Evolutionary conservation across 2,113 vertebrate species (phyloP).

Genomic region (Hemiprocne comata): DNA sequence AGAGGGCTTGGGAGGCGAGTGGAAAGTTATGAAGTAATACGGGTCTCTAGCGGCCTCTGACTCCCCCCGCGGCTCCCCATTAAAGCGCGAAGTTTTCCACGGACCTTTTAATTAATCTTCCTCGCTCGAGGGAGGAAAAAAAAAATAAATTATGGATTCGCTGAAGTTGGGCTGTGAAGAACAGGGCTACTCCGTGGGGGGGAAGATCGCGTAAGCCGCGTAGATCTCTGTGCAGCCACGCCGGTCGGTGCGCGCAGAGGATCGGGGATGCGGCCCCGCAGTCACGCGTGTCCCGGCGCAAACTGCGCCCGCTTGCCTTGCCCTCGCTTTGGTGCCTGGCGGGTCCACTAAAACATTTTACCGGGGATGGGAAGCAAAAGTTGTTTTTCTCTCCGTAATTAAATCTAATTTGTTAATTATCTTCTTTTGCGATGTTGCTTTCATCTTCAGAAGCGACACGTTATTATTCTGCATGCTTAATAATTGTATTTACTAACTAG

Average conservation of each 20-base stretch:
- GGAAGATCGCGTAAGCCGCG: neutral
- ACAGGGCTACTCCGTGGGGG: neutral
- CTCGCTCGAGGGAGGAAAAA: neutral
- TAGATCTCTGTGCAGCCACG: neutral
- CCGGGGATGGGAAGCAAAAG: slow-evolving; percentile 29
- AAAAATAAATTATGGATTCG: neutral
- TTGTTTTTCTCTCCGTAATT: slow-evolving; percentile 45
- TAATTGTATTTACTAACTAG: slow-evolving; percentile 69
- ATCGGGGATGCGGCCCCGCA: neutral
- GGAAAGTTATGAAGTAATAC: neutral
- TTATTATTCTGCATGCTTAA: slow-evolving; percentile 66
- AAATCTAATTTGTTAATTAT: slow-evolving; percentile 70
- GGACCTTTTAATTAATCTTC: slow-evolving; percentile 6
- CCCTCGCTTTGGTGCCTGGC: neutral
- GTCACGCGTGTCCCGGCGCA: neutral
- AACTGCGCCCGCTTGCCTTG: neutral
- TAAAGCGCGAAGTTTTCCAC: slow-evolving; percentile 2
- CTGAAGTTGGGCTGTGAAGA: neutral
- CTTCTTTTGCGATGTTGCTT: slow-evolving; percentile 45
- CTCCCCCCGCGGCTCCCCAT: neutral
- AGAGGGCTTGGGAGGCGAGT: neutral
- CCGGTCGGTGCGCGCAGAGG: neutral
- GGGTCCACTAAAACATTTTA: neutral
- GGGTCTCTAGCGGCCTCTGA: neutral
- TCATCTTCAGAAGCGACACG: slow-evolving; percentile 24